Evolutionary conservation across 2,113 vertebrate genomes (phyloP).

Genomic region (Brienomyrus brachyistius): DNA sequence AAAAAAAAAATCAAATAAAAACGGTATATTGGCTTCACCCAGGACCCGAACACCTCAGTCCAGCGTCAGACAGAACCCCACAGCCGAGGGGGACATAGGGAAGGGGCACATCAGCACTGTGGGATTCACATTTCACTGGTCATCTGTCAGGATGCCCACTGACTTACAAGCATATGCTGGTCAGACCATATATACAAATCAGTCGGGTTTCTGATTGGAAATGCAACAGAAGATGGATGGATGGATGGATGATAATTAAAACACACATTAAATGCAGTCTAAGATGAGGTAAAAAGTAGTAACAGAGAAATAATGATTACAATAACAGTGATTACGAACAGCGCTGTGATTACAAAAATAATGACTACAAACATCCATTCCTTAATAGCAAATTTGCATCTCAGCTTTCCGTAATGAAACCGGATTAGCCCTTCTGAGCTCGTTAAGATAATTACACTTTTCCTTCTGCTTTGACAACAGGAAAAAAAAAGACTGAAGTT

Average conservation of each 20-base stretch:
- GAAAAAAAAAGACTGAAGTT: slow-evolving; percentile 19
- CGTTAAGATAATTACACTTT: slow-evolving; percentile 9
- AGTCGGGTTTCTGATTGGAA: not conserved
- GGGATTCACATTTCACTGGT: not conserved
- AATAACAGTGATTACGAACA: not conserved
- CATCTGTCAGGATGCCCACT: slow-evolving; percentile 17
- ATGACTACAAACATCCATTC: not conserved
- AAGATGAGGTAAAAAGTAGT: not conserved
- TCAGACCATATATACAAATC: not conserved
- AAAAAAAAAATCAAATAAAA: not conserved
- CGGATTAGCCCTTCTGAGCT: not conserved
- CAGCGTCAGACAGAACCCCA: not conserved
- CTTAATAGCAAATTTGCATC: not conserved
- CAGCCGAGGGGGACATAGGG: not conserved
- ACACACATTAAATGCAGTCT: not conserved
- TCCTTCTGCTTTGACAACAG: slow-evolving; percentile 34
- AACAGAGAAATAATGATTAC: slow-evolving; percentile 1
- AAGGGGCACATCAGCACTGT: not conserved
- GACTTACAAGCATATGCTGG: not conserved
- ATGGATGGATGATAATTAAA: not conserved
- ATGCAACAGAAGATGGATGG: not conserved
- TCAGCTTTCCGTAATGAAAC: not conserved
- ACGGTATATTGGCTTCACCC: not conserved
- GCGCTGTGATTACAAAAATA: not conserved
- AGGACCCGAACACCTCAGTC: not conserved